A percentile compares a stretch with the other conserved stretches of the same genome.
phyloP scores from a whole-genome alignment of 2,113 vertebrate genomes.

The Plestiodon gilberti region DNA sequence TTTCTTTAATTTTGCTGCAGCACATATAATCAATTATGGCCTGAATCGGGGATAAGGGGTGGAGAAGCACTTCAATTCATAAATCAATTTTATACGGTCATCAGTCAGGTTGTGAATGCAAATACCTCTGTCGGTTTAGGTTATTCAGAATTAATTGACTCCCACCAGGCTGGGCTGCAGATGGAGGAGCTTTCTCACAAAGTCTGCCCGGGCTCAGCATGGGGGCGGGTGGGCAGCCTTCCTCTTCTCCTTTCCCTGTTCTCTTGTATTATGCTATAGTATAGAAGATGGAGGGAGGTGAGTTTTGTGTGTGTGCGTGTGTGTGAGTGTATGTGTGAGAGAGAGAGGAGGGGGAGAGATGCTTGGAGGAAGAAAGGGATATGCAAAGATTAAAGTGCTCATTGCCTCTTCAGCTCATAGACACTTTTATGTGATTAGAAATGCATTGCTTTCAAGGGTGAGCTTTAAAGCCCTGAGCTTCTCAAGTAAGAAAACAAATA shows the following conservation, averaged over 20 bases:
- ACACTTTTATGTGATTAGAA: slow-evolving; percentile 82
- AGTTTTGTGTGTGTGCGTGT: slow-evolving; percentile 37
- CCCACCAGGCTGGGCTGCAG: slow-evolving; percentile 79
- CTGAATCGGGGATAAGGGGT: slow-evolving; percentile 84
- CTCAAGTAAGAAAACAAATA: slow-evolving; percentile 81
- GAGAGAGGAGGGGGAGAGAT: slow-evolving; percentile 41
- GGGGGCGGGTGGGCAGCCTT: slow-evolving; percentile 66
- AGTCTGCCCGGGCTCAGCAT: slow-evolving; percentile 76
- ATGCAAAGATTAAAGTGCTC: slow-evolving; percentile 74
- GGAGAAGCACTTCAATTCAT: slow-evolving; percentile 92
- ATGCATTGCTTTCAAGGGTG: slow-evolving; percentile 79
- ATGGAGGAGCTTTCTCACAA: slow-evolving; percentile 80
- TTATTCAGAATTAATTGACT: slow-evolving; percentile 88
- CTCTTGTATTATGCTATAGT: slow-evolving; percentile 71
- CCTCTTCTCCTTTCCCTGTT: slow-evolving; percentile 62
- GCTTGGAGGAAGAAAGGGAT: slow-evolving; percentile 74
- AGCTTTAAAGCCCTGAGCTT: slow-evolving; percentile 78
- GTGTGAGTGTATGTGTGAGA: slow-evolving; percentile 56
- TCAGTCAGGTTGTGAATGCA: slow-evolving; percentile 98
- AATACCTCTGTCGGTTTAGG: slow-evolving; percentile 85
- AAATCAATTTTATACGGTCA: slow-evolving; percentile 99
- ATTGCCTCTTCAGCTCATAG: slow-evolving; percentile 73
- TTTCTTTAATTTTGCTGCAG: slow-evolving; percentile 86
- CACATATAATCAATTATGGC: slow-evolving; percentile 99
- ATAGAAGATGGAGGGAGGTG: slow-evolving; percentile 55